Evolutionary conservation across 2,113 vertebrate genomes (phyloP), one percentile per base, ranked within the genome.

Genomic region (Chionodraco myersi): DNA sequence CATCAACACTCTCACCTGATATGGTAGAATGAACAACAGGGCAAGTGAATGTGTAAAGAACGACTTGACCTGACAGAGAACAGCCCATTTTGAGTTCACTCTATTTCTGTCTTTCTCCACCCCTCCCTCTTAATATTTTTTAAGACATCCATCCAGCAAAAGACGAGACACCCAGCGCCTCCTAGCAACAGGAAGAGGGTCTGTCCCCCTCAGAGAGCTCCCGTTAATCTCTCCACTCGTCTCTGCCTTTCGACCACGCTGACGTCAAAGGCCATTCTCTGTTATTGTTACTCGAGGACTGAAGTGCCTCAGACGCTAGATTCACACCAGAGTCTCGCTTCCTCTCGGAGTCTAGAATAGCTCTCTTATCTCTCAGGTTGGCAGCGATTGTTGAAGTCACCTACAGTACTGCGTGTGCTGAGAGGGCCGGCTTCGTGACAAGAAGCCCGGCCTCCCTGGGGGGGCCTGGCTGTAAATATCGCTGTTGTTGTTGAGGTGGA

Each of bases 181-280:
- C 89, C 81, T 82, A 89, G 87, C 82, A 87, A 92, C 92, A 88
- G 86, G 47, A 91, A 86, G 74, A 87, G 65, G 65, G 12, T 75
- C 82, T 54, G 60, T 45, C 82, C 79, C 81, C 86, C 7, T 76
- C 70, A 3, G 75, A 88, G 84, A 79, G 62, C 71, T 72, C 81
- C 70, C 64, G 83, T 80, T 88, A 83, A 89, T 87, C 86, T 91
- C 82, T 15, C 75, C 72, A 75, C 83, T 75, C 3, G 10, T 70
- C 78, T 75, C 76, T 61, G 69, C 9, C 56, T 90, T 88, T 90
- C 45, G 57, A 78, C 84, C 51, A 8, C 5, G 6, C 67, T 92
- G 91, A 91, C 90, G 82, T 91, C 91, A 92, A 86, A 86, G 84
- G 56, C 78, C 63, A 2, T 59, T 45, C 65, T 62, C 48, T 54